These are phyloP conservation scores for Pseudomyrmex dendroicus DNA, from an alignment of 1,140 invertebrate species.

Conservation along the genomic window DNA sequence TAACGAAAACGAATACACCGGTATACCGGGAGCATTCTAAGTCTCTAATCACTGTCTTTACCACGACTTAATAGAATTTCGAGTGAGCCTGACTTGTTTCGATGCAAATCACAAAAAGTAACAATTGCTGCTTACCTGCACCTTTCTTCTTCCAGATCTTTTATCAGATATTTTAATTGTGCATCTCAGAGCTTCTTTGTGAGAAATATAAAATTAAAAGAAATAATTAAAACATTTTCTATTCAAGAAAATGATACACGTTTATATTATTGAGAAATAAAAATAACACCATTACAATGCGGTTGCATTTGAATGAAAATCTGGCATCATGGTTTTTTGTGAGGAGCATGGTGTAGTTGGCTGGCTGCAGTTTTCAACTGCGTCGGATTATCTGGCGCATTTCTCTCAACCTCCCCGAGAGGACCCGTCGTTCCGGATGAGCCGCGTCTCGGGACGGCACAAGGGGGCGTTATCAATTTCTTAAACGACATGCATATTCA, in stretches of 20 bases:
- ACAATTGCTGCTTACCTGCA: no score
- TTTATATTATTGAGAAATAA: neutral
- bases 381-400: neutral
- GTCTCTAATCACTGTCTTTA: neutral
- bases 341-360: neutral
- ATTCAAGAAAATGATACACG: no score
- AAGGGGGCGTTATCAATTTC: slow-evolving; percentile 57
- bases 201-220: no score
- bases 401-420: neutral
- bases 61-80: neutral
- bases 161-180: no score
- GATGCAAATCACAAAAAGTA: no score
- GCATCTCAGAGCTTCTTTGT: no score
- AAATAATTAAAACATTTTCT: no score
- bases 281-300: neutral
- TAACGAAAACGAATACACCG: slow-evolving; percentile 4
- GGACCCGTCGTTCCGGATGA: slow-evolving; percentile 7
- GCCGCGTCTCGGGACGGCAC: neutral
- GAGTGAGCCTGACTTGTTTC: neutral
- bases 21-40: neutral
- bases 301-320: slow-evolving; percentile 23
- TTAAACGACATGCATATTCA: slow-evolving; percentile 66
- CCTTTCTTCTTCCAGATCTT: no score
- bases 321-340: neutral
- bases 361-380: slow-evolving; percentile 29